These are phyloP conservation scores for Aphidius colemani DNA, from an alignment of 2,888 invertebrate species.

Conservation along the genomic window DNA sequence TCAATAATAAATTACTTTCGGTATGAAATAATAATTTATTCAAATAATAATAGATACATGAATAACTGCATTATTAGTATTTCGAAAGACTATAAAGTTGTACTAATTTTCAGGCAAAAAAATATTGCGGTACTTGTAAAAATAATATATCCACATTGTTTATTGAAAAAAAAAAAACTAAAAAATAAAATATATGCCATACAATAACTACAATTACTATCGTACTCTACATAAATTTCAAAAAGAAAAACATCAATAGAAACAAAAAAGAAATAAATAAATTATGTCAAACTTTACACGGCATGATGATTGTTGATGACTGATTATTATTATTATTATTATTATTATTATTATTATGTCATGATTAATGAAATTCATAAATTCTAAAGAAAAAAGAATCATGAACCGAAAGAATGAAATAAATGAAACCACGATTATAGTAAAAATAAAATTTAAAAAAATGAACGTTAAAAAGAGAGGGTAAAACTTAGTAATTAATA, in stretches of 20 bases:
- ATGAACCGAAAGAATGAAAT: not conserved
- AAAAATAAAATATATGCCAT: no score
- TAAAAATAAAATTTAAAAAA: constrained; percentile 2
- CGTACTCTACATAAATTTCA: not conserved
- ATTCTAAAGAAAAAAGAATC: not conserved
- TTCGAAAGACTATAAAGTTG: not conserved
- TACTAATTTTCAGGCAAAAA: no score
- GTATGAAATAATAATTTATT: not conserved
- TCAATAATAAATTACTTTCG: no score
- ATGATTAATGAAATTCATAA: not conserved
- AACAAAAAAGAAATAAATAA: not conserved
- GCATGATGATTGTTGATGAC: not conserved
- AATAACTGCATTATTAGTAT: not conserved
- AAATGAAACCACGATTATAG: not conserved
- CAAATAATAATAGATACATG: not conserved
- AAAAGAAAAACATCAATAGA: not conserved
- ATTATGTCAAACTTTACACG: not conserved
- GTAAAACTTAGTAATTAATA: constrained; percentile 21
- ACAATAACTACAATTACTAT: no score
- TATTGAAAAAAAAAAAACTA: no score
- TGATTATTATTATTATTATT: not conserved
- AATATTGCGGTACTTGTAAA: no score
- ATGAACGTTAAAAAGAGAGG: constrained; percentile 26
- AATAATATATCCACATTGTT: no score
- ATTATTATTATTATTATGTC: not conserved